Conservation (phyloP, 2,797 vertebrate genomes). For the Cuniculus paca region DNA sequence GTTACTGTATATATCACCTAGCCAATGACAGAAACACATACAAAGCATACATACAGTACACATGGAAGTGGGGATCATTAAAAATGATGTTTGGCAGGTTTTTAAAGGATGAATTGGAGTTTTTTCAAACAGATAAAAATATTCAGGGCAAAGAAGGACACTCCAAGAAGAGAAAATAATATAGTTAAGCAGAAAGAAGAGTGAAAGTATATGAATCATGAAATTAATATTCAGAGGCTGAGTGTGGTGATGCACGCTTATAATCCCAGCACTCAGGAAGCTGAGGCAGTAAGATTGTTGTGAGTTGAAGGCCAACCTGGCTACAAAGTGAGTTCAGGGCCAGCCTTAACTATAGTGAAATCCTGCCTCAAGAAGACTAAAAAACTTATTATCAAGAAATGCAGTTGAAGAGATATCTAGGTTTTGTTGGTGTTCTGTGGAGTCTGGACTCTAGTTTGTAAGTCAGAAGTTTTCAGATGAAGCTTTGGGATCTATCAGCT, state of each 20-base stretch:
- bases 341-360: neutral
- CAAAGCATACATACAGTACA: neutral
- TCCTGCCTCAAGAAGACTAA: neutral
- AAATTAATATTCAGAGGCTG: neutral
- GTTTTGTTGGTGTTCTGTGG: neutral
- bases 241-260: neutral
- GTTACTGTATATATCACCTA: neutral
- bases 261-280: neutral
- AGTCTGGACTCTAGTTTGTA: neutral
- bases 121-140: neutral
- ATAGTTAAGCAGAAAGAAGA: neutral
- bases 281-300: neutral
- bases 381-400: neutral
- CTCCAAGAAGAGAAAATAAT: neutral
- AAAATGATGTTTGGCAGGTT: neutral
- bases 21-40: neutral
- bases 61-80: neutral
- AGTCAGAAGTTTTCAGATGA: neutral
- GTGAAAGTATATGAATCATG: neutral
- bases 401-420: neutral
- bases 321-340: neutral
- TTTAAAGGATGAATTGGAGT: conserved; percentile 29
- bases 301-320: too few species aligned
- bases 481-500: neutral
- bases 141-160: neutral